Percentiles rank a stretch among this genome's conserved stretches.
phyloP scores from a whole-genome alignment of 2,797 vertebrate species.

The Clarias pachynema region DNA sequence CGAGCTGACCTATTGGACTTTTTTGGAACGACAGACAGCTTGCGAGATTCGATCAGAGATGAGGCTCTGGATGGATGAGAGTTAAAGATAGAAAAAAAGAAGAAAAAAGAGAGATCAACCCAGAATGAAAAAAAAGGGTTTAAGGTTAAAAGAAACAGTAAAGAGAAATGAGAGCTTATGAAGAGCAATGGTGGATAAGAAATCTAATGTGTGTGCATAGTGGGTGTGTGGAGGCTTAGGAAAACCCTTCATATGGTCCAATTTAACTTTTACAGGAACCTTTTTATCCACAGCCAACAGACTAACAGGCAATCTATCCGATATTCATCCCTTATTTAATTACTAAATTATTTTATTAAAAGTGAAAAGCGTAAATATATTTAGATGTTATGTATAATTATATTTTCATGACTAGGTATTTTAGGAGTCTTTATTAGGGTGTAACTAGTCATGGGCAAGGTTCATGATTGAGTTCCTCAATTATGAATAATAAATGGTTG shows the following conservation, averaged over 20 bases:
- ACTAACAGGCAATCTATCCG: neutral
- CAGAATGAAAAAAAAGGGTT: neutral
- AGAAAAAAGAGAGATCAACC: neutral
- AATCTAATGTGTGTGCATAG: neutral
- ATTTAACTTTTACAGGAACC: neutral
- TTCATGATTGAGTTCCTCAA: no score
- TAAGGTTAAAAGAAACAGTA: neutral
- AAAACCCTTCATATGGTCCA: neutral
- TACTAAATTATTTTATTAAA: neutral
- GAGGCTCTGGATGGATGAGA: slow-evolving; percentile 73
- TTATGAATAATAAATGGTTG: no score
- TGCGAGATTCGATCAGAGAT: slow-evolving; percentile 81
- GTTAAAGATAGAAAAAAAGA: neutral
- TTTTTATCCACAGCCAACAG: neutral
- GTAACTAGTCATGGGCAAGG: no score
- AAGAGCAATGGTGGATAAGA: neutral
- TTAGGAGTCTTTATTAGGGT: neutral
- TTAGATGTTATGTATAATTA: neutral
- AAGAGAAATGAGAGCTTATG: neutral
- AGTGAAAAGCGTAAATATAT: neutral
- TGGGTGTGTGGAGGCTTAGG: neutral
- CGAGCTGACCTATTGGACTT: slow-evolving; percentile 84
- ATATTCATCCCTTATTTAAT: neutral
- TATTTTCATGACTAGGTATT: neutral
- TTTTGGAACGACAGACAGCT: slow-evolving; percentile 83